Percentiles rank a stretch among this genome's conserved stretches.
phyloP scores from a whole-genome alignment of 1,140 invertebrate species.

The Andrena cerasifolii region DNA sequence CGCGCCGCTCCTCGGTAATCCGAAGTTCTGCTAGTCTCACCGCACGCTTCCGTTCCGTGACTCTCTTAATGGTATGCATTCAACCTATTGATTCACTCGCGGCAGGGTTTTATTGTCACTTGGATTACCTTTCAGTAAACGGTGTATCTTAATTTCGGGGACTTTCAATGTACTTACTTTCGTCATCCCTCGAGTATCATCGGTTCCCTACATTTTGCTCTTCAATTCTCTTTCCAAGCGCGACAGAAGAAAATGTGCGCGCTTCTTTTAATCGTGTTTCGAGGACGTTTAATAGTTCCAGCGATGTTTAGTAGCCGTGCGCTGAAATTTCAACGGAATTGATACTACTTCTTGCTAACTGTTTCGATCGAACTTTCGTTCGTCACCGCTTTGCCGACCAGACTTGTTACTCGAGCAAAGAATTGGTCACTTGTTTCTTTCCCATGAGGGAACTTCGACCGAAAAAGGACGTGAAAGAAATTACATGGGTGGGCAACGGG shows the following conservation, averaged over 20 bases:
- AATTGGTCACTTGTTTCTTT: constrained; percentile 58
- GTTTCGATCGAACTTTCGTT: constrained; percentile 3
- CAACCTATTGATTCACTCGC: constrained; percentile 19
- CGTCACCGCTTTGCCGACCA: constrained; percentile 8
- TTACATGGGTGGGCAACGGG: constrained; percentile 8
- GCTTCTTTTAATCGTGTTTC: no score
- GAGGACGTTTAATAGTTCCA: no score
- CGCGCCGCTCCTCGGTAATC: constrained; percentile 26
- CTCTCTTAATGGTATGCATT: constrained; percentile 14
- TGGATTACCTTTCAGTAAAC: background rate
- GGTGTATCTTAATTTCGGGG: no score
- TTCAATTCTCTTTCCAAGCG: no score
- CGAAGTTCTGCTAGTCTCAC: constrained; percentile 18
- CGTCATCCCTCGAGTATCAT: no score
- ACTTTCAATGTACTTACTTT: no score
- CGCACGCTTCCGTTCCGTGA: constrained; percentile 3
- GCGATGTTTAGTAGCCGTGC: no score
- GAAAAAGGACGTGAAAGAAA: constrained; percentile 42
- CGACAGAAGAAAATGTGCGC: no score
- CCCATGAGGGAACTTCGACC: constrained; percentile 35
- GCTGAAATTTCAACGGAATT: background rate
- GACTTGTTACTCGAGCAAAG: constrained; percentile 36
- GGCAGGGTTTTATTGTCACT: constrained; percentile 3
- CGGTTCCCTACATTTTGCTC: no score
- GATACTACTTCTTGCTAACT: background rate